A percentile compares a stretch with the other conserved stretches of the same genome.
phyloP scores from a whole-genome alignment of 2,113 vertebrate species.

The Equus przewalskii region DNA sequence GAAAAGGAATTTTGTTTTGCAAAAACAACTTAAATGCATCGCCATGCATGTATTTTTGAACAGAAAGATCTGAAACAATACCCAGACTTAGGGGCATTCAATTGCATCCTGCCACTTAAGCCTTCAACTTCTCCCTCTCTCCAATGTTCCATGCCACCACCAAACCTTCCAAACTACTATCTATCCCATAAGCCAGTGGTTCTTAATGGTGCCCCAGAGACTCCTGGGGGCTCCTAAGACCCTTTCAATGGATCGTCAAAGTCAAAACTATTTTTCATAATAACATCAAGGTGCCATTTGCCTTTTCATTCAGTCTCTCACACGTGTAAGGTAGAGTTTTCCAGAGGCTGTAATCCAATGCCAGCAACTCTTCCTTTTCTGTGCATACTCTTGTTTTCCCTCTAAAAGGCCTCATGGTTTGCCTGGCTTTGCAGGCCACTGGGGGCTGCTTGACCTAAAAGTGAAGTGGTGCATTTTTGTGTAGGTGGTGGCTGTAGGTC shows the following conservation, averaged over 20 bases:
- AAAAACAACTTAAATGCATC: not conserved
- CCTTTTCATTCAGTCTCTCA: not conserved
- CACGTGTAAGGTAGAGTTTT: not conserved
- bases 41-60: not conserved
- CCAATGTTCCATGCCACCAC: not conserved
- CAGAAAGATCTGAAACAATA: not conserved
- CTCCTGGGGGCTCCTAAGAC: too few relatives aligned
- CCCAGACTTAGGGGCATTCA: not conserved
- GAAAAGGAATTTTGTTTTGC: not conserved
- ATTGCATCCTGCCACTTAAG: not conserved
- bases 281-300: not conserved
- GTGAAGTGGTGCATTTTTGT: not conserved
- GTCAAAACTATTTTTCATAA: not conserved
- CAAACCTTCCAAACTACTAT: not conserved
- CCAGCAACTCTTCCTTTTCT: conserved; percentile 14
- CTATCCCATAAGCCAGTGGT: not conserved
- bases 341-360: not conserved
- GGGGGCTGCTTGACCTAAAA: not conserved
- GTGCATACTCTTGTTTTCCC: not conserved
- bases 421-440: not conserved
- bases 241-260: not conserved
- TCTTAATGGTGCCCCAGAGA: not conserved
- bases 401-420: not conserved
- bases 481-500: not conserved
- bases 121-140: not conserved